These are phyloP conservation scores for Hirtodrosophila cameraria DNA, from an alignment of 2,888 invertebrate genomes.

Conservation along the genomic window DNA sequence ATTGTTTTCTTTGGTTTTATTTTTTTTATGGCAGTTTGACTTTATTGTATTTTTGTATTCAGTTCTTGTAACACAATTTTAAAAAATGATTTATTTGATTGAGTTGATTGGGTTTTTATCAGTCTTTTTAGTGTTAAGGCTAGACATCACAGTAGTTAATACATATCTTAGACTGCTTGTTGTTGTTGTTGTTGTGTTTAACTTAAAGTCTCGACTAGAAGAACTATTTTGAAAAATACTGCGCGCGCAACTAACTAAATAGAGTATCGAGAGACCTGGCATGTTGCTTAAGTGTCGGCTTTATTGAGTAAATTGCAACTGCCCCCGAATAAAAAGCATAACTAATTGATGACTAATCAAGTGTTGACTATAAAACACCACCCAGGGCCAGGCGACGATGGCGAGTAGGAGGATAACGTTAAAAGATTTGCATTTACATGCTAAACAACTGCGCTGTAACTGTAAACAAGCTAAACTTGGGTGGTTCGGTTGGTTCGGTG, in stretches of 20 bases:
- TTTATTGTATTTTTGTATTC: conserved; percentile 38
- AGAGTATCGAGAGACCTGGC: conserved; percentile 23
- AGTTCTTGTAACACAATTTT: conserved; percentile 29
- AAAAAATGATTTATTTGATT: conserved; percentile 24
- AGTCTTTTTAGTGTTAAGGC: conserved; percentile 42
- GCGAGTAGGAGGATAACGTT: conserved; percentile 15
- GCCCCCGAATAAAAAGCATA: conserved; percentile 34
- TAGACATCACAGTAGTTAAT: conserved; percentile 44
- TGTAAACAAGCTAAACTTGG: conserved; percentile 32
- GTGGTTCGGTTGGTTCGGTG: conserved; percentile 39
- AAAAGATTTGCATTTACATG: conserved; percentile 28
- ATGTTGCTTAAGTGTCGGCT: conserved; percentile 62
- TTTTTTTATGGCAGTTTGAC: conserved; percentile 29
- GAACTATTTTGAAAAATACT: conserved; percentile 10
- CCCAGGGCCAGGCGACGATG: conserved; percentile 12
- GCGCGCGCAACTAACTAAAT: conserved; percentile 11
- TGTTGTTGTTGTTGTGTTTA: background rate
- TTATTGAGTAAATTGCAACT: conserved; percentile 62
- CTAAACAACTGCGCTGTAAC: conserved; percentile 35
- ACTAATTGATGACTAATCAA: background rate
- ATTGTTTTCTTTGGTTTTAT: conserved; percentile 32
- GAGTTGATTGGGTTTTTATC: conserved; percentile 19
- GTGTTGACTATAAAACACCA: background rate
- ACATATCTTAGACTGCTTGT: conserved; percentile 35
- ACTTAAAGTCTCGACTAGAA: conserved; percentile 22